Evolutionary conservation across 2,797 vertebrate species (phyloP).

Genomic region (Xenentodon cancila): DNA sequence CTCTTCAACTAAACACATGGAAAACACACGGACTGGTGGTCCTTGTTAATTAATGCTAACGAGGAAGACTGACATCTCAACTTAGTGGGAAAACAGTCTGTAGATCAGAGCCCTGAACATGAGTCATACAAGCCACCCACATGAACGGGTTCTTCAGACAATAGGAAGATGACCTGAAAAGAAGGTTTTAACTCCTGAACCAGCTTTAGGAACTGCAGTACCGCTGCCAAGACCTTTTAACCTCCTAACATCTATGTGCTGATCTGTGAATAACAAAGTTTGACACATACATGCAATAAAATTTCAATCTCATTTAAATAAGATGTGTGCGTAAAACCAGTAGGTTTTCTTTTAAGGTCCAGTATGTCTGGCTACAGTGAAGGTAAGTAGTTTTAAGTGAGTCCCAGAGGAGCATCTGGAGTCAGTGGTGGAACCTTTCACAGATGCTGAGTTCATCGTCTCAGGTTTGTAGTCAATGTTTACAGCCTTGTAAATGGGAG

Average conservation of each 20-base stretch:
- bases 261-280: neutral
- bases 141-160: constrained; percentile 43
- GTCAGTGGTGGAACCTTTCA: constrained; percentile 65
- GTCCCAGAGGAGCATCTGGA: constrained; percentile 69
- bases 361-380: constrained; percentile 35
- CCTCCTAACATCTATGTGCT: too few species aligned
- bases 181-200: too few species aligned
- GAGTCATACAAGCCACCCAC: neutral
- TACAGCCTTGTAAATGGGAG: constrained; percentile 67
- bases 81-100: constrained; percentile 65
- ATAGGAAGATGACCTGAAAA: too few species aligned
- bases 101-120: constrained; percentile 19
- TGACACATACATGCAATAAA: constrained; percentile 7
- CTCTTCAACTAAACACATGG: constrained; percentile 29
- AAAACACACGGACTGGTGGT: constrained; percentile 44
- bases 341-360: neutral
- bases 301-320: constrained; percentile 13
- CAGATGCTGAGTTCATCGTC: constrained; percentile 69
- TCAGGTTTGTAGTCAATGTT: constrained; percentile 68
- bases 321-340: constrained; percentile 14
- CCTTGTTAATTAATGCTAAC: constrained; percentile 59
- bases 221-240: too few species aligned
- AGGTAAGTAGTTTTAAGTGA: constrained; percentile 48
- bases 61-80: constrained; percentile 56
- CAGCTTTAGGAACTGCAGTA: too few species aligned